These are phyloP conservation scores for Paramisgurnus dabryanus DNA, from an alignment of 2,113 vertebrate species.

Conservation along the genomic window DNA sequence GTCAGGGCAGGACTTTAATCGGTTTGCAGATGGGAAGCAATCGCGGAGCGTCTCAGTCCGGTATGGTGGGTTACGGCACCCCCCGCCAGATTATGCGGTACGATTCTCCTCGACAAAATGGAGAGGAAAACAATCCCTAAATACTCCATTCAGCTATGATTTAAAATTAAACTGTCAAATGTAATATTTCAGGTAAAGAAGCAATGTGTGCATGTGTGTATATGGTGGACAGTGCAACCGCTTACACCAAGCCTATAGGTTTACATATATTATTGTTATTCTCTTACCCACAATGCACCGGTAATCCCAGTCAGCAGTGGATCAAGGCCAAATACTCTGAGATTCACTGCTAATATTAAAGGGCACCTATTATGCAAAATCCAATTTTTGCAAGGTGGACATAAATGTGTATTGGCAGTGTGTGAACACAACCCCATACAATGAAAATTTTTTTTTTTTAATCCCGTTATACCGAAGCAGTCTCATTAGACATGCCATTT, in stretches of 20 bases:
- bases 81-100: conserved; percentile 81
- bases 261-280: conserved; percentile 13
- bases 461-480: too few species aligned
- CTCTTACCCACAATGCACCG: conserved; percentile 6
- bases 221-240: not conserved
- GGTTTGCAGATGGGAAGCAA: conserved; percentile 87
- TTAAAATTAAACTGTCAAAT: not conserved
- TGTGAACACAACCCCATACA: too few species aligned
- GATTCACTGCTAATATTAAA: not conserved
- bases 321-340: too few species aligned
- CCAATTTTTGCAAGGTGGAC: too few species aligned
- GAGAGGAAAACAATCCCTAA: conserved; percentile 41
- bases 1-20: conserved; percentile 82
- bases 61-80: conserved; percentile 80
- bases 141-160: not conserved
- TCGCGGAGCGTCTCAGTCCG: conserved; percentile 81
- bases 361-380: too few species aligned
- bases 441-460: too few species aligned
- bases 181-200: not conserved
- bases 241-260: not conserved
- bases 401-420: too few species aligned
- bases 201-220: conserved; percentile 20
- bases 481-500: too few species aligned
- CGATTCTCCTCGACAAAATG: conserved; percentile 51
- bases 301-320: not conserved